Evolutionary conservation across 2,113 vertebrate genomes (phyloP).

Genomic region (Jaculus jaculus): DNA sequence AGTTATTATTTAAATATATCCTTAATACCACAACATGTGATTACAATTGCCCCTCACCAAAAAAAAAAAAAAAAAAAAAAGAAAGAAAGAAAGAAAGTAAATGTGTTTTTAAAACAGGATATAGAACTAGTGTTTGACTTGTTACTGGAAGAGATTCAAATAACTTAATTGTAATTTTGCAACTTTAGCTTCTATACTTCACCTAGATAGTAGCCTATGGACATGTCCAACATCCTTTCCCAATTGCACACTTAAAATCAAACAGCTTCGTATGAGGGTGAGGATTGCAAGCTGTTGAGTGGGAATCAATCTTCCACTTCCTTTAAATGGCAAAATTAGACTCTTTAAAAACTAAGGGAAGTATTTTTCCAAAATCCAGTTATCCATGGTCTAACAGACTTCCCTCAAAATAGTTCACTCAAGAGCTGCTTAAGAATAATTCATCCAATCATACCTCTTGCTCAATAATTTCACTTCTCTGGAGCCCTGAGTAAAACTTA

Average conservation of each 20-base stretch:
- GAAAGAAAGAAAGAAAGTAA: too few species aligned
- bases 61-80: too few species aligned
- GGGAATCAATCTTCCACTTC: constrained; percentile 22
- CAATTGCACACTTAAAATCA: constrained; percentile 42
- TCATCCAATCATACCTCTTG: constrained; percentile 3
- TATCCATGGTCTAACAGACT: constrained; percentile 39
- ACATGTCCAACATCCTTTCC: not conserved
- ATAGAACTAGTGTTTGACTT: not conserved
- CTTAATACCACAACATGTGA: not conserved
- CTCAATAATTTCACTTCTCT: constrained; percentile 5
- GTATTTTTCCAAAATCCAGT: constrained; percentile 21
- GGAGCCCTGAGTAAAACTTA: not conserved
- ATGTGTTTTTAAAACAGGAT: not conserved
- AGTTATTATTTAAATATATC: not conserved
- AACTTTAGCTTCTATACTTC: not conserved
- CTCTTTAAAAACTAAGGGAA: constrained; percentile 30
- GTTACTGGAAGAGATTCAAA: not conserved
- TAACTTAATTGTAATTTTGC: not conserved
- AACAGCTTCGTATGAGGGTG: constrained; percentile 28
- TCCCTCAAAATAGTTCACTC: constrained; percentile 13
- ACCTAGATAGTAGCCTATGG: not conserved
- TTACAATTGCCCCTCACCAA: not conserved
- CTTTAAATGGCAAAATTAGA: constrained; percentile 23
- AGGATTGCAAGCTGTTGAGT: not conserved
- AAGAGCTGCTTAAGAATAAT: constrained; percentile 53